phyloP scores from a whole-genome alignment of 1,140 invertebrate species.

The Brachionus angularis region DNA sequence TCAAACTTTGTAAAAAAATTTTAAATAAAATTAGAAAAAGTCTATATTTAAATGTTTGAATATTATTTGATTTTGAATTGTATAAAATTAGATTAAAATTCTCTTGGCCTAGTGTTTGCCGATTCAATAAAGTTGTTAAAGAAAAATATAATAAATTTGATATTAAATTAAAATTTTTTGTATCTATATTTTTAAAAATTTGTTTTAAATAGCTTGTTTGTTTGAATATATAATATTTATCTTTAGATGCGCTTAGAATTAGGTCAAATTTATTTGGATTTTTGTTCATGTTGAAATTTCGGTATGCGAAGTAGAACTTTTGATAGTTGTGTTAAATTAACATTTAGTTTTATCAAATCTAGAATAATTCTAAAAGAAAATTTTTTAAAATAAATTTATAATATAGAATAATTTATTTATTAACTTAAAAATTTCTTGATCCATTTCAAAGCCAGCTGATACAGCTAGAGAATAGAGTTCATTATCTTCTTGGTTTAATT shows the following conservation, averaged over 20 bases:
- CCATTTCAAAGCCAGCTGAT: constrained; percentile 33
- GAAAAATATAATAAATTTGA: constrained; percentile 20
- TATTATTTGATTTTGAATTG: not conserved
- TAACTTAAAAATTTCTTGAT: constrained; percentile 29
- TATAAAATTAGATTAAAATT: constrained; percentile 23
- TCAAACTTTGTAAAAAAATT: constrained; percentile 13
- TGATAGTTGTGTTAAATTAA: constrained; percentile 7
- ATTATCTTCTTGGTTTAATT: constrained; percentile 12
- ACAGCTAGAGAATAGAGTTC: constrained; percentile 8
- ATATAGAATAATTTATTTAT: not conserved
- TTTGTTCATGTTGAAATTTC: constrained; percentile 12
- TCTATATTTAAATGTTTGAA: not conserved
- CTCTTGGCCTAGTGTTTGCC: constrained; percentile 34
- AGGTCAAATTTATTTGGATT: constrained; percentile 35
- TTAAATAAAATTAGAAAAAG: not conserved
- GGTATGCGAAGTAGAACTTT: constrained; percentile 8
- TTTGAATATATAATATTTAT: constrained; percentile 10
- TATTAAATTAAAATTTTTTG: not conserved
- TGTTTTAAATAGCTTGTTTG: constrained; percentile 22
- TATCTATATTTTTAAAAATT: not conserved
- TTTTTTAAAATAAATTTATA: not conserved
- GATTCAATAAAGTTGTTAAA: constrained; percentile 22
- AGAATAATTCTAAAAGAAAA: constrained; percentile 6
- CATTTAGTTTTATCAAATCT: constrained; percentile 18
- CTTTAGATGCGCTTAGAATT: not conserved